These are phyloP conservation scores for Xanthorhoe spadicearia DNA, from an alignment of 2,888 invertebrate species.

Conservation along the genomic window DNA sequence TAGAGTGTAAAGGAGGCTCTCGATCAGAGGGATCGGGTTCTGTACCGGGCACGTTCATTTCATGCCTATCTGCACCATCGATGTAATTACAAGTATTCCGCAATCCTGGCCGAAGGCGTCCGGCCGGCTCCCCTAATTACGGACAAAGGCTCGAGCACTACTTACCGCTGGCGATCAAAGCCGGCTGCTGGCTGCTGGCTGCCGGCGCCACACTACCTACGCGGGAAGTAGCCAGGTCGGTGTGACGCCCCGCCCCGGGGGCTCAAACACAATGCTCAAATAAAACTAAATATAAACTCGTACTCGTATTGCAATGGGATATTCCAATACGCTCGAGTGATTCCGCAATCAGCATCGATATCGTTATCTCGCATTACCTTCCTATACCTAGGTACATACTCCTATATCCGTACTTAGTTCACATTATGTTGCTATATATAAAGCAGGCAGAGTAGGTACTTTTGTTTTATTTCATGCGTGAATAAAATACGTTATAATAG, in stretches of 20 bases:
- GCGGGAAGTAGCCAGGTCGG: too few relatives aligned
- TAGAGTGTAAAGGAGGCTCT: neutral
- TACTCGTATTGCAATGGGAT: conserved; percentile 14
- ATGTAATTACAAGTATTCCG: conserved; percentile 5
- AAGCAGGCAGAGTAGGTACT: too few relatives aligned
- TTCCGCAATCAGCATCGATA: conserved; percentile 16
- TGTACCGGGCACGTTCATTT: neutral
- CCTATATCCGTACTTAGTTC: too few relatives aligned
- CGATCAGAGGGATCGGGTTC: neutral
- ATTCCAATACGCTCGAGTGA: conserved; percentile 14
- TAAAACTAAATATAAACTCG: too few relatives aligned
- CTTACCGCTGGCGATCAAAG: conserved; percentile 24
- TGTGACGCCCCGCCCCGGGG: too few relatives aligned
- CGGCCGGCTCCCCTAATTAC: conserved; percentile 21
- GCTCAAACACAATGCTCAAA: too few relatives aligned
- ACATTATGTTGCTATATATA: too few relatives aligned
- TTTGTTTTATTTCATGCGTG: too few relatives aligned
- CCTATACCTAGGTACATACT: too few relatives aligned
- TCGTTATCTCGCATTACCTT: conserved; percentile 10
- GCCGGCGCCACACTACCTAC: neutral
- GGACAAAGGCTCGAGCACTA: conserved; percentile 26
- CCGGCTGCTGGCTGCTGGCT: neutral
- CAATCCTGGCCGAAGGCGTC: conserved; percentile 17
- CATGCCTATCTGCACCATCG: conserved; percentile 5
- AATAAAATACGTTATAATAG: too few relatives aligned